phyloP scores from a whole-genome alignment of 2,797 vertebrate species.

The Crocodylus rhombifer region DNA sequence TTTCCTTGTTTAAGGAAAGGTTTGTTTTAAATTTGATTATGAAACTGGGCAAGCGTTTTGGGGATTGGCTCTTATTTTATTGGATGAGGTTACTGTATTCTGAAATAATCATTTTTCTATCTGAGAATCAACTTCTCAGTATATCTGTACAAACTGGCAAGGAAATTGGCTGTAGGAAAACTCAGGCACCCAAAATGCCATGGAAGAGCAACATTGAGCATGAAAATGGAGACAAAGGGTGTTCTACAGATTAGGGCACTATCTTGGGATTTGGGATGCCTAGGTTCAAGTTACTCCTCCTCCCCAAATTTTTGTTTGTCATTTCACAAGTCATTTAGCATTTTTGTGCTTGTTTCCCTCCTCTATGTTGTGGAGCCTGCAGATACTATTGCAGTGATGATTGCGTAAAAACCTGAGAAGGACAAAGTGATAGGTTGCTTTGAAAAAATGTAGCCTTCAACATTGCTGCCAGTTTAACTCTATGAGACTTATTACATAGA shows the following conservation, averaged over 20 bases:
- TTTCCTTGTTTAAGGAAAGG: conserved; percentile 30
- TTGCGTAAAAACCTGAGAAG: not conserved
- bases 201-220: no score
- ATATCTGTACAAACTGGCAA: not conserved
- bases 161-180: no score
- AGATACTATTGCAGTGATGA: not conserved
- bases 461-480: not conserved
- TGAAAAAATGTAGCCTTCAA: not conserved
- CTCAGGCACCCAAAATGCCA: no score
- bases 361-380: not conserved
- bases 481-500: not conserved
- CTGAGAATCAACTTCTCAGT: conserved; percentile 10
- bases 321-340: not conserved
- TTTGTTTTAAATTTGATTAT: conserved; percentile 49
- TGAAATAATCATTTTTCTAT: conserved; percentile 28
- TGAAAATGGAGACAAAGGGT: no score
- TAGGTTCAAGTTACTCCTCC: no score
- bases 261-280: no score
- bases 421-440: not conserved
- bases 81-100: not conserved
- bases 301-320: no score
- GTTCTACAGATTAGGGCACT: no score
- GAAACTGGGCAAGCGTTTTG: conserved; percentile 49
- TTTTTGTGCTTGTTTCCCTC: not conserved
- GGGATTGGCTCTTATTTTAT: conserved; percentile 31